Base-by-base conservation (phyloP, 2,797 vertebrate genomes). In the Enteromius afrohamiltoni region DNA sequence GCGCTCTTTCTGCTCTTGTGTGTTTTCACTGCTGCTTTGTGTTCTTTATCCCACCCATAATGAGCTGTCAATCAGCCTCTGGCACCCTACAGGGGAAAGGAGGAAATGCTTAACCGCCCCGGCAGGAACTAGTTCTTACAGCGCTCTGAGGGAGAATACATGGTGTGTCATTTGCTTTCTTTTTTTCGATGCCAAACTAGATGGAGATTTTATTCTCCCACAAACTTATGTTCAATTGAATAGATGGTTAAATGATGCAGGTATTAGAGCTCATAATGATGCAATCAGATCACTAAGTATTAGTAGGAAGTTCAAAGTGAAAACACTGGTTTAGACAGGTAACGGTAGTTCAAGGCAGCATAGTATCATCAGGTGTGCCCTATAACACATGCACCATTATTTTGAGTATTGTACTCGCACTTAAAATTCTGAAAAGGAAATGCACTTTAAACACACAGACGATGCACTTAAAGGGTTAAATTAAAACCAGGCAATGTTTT, bases 1-100 rank as follows among this genome's bases (percentile, higher is more conserved):
- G 86, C 81, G 86, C 85, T 34, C 34, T 47, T 84, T 83, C 49
- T 40, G 21, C 80, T 83, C 19, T 84, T 76, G 80, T 89, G 89
- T 89, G 89, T 91, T 92, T 92, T 91, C 88, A 79, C 90, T 85
- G 79, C 77, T 60, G 84, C 82, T 84, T 92, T 89, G 83, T 85
- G 79, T 4, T 49, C 65, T 81, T 69, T 77, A 87, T 82, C 84
- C 58, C 23, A 69, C 45, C 83, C 73, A 71, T 51, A 80, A 86
- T 82, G 83, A 87, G 49, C 47, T 79, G 78, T 85, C 70, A 85
- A 37, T 87, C 81, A 84, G 70, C 75, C 58, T 7, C 47, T 34
- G 65, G 74, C 69, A 64, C 78, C 31, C 77, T 78, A 21, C 80
- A 83, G 75, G 65, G 77, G 58, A 17, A 23, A 47, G 45, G 47